Evolutionary conservation across 2,888 invertebrate species (phyloP).

Genomic region (Agonopterix heracliana): DNA sequence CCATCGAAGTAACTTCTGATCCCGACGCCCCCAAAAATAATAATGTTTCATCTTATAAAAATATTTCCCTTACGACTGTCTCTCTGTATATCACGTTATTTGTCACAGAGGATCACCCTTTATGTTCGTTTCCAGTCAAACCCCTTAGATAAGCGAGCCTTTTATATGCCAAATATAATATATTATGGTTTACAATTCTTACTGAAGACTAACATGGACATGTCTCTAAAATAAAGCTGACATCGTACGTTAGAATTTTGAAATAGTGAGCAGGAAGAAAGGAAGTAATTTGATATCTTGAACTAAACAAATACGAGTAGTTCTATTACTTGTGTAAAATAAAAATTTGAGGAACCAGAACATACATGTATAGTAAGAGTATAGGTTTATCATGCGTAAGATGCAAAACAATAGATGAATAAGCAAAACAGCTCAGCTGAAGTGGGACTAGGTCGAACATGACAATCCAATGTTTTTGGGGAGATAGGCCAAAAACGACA

Average conservation of each 20-base stretch:
- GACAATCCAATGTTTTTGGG: too few species aligned
- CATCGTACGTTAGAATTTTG: not conserved
- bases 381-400: too few species aligned
- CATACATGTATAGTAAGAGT: too few species aligned
- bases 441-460: too few species aligned
- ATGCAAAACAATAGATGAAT: too few species aligned
- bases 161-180: conserved; percentile 77
- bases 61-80: conserved; percentile 75
- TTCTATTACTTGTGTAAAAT: too few species aligned
- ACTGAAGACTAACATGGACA: conserved; percentile 47
- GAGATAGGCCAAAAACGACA: too few species aligned
- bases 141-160: conserved; percentile 77
- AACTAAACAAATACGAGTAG: too few species aligned
- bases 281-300: too few species aligned
- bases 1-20: conserved; percentile 65
- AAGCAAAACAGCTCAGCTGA: too few species aligned
- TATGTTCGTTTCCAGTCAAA: conserved; percentile 77
- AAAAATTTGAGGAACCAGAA: too few species aligned
- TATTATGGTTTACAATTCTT: conserved; percentile 74
- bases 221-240: not conserved
- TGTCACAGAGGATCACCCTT: conserved; percentile 77
- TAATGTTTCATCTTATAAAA: conserved; percentile 77
- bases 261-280: not conserved
- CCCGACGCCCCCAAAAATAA: conserved; percentile 71
- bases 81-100: conserved; percentile 75